Evolutionary conservation across 2,113 vertebrate genomes (phyloP), one percentile per base, ranked within the genome.

Genomic region (Burhinus bistriatus): DNA sequence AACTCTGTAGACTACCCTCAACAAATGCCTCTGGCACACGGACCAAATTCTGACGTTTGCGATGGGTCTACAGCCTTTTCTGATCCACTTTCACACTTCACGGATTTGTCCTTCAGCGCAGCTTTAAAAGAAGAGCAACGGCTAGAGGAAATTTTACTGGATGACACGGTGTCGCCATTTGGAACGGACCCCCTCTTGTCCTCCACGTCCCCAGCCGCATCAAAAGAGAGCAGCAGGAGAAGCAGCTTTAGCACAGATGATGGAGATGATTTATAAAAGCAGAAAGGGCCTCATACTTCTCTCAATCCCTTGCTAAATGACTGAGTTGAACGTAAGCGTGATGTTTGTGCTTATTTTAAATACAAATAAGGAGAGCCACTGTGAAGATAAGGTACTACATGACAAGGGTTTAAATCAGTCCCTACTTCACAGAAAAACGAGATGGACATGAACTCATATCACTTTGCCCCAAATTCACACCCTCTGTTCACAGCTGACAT

Each of bases 71-170:
- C 98, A 70, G 98, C 98, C 25, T 99, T 99, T 98, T 99, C 99
- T 7, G 99, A 99, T 95, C 99, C 99, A 18, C 98, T 99, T 90
- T 99, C 99, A 42, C 99, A 99, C 96, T 99, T 99, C 97, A 99
- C 99, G 3, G 99, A 99, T 98, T 98, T 99, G 98, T 99, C 98
- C 57, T 99, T 99, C 97, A 99, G 99, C 3, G 98, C 99, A 9
- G 98, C 99, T 57, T 98, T 99, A 80, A 99, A 99, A 95, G 99
- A 99, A 90, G 99, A 99, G 83, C 99, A 99, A 45, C 98, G 98
- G 73, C 97, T 99, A 91, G 99, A 99, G 19, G 98, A 98, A 95
- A 98, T 99, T 91, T 97, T 99, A 68, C 98, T 99, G 97, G 98
- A 99, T 29, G 98, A 99, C 90, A 98, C 98, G 3, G 97, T 99